Conservation (phyloP, 2,888 invertebrate species). For the Idaea dimidiata region DNA sequence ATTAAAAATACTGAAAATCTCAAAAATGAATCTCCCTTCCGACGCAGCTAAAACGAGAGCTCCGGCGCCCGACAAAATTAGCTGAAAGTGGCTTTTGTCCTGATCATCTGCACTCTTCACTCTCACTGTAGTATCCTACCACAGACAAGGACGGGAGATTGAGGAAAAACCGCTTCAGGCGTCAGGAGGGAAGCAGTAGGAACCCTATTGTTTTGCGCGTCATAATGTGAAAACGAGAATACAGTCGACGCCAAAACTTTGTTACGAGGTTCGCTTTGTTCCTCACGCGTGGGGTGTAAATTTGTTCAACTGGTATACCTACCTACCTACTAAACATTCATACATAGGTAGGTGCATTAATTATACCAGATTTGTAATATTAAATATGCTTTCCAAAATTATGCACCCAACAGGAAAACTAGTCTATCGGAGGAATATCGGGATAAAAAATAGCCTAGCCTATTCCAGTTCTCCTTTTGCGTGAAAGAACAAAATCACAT, state of each 20-base stretch:
- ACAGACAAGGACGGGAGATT: slow-evolving; percentile 44
- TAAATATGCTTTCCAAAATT: background rate
- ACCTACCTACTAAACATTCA: background rate
- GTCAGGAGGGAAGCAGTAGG: slow-evolving; percentile 68
- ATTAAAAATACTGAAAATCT: slow-evolving; percentile 11
- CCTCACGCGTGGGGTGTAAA: slow-evolving; percentile 21
- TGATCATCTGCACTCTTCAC: slow-evolving; percentile 45
- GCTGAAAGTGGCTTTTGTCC: slow-evolving; percentile 71
- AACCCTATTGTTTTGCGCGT: slow-evolving; percentile 77
- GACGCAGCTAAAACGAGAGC: slow-evolving; percentile 49
- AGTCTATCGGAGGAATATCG: too few relatives aligned
- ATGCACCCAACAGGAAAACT: too few relatives aligned
- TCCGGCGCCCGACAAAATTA: slow-evolving; percentile 71
- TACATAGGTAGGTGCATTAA: background rate
- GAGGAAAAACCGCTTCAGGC: slow-evolving; percentile 71
- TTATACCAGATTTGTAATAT: background rate
- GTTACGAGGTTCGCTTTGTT: slow-evolving; percentile 12
- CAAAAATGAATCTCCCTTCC: slow-evolving; percentile 46
- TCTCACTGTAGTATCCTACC: slow-evolving; percentile 30
- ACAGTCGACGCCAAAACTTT: slow-evolving; percentile 21
- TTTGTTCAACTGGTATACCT: slow-evolving; percentile 6
- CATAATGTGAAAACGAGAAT: slow-evolving; percentile 60
- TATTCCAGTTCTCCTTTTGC: too few relatives aligned
- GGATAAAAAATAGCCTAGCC: too few relatives aligned
- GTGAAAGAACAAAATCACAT: too few relatives aligned